These are phyloP conservation scores for Saccostrea echinata DNA, from an alignment of 1,140 invertebrate genomes.

Conservation along the genomic window DNA sequence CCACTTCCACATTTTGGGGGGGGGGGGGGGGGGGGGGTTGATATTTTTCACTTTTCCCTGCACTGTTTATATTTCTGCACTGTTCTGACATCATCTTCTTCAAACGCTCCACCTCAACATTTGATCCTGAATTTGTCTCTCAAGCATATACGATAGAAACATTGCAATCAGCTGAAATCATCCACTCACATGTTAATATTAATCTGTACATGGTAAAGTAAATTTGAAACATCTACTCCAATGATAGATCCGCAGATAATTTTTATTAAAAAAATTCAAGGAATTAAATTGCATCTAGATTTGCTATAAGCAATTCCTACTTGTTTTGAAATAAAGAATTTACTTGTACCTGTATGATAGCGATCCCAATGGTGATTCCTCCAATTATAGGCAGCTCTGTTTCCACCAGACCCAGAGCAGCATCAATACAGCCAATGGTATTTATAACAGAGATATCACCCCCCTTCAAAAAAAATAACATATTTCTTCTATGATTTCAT, in stretches of 20 bases:
- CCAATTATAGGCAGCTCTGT: conserved; percentile 51
- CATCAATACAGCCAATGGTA: conserved; percentile 59
- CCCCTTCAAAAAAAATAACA: conserved; percentile 5
- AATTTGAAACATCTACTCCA: too few species aligned
- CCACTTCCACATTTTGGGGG: too few species aligned
- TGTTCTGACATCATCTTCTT: not conserved
- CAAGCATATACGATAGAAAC: not conserved
- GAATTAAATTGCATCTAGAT: too few species aligned
- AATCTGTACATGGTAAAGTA: not conserved
- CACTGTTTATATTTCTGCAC: not conserved
- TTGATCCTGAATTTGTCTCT: not conserved
- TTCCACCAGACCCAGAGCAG: conserved; percentile 39
- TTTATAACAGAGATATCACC: conserved; percentile 54
- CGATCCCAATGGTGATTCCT: conserved; percentile 48
- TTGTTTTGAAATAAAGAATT: not conserved
- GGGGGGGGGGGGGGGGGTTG: too few species aligned
- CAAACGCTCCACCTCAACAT: conserved; percentile 1
- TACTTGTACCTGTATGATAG: conserved; percentile 51
- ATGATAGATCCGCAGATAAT: too few species aligned
- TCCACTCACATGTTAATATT: not conserved
- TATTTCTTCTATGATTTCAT: too few species aligned
- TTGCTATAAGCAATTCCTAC: too few species aligned
- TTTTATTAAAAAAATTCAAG: too few species aligned
- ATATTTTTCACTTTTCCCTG: too few species aligned
- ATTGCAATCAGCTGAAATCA: conserved; percentile 22